Base-by-base conservation (phyloP, 1,140 invertebrate species). In the Scaptomyza montana region DNA sequence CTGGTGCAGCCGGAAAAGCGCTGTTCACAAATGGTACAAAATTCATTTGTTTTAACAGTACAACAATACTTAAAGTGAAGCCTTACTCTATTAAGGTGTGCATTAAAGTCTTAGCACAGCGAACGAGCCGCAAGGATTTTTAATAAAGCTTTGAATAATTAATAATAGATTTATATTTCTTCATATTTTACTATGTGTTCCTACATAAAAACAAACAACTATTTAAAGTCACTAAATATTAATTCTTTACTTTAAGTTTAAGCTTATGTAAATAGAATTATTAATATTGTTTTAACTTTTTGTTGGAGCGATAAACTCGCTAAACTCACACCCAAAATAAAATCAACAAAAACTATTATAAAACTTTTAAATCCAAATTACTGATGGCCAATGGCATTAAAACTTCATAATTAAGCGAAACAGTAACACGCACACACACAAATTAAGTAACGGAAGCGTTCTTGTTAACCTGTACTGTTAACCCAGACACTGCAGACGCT, bases 361-460 rank as follows among this genome's bases (percentile, higher is more conserved):
- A 46, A 59, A 59, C 43, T 59, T 68, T 73, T 73, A 54, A 73
- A 60, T 73, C 55, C 55, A 56, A 60, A 60, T 67, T 51, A 53
- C 54, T 28, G 25, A 50, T 36, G 13, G 67, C 60, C 61, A n/a
- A 33, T 50, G 53, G 67, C 67, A 33, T 19, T 45, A 41, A 68
- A 67, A 67, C 65, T 68, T 54, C 56, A 69, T 74, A 74, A 68
- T 72, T 67, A 69, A 68, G 55, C 56, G n/a, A 41, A 45, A 47
- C 56, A 21, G 25, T 30, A 13, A 16, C 25, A 46, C n/a, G 47
- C 7, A 25, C 30, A 39, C 33, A 30, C 53, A 61, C 39, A 57
- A 13, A 47, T 28, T 46, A 50, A 13, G 46, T 16, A 46, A 36
- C 10, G 36, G 4, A 10, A 8, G 12, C 39, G 45, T n/a, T 49